Conservation (phyloP, 2,888 invertebrate species). For the Archaeoteleia sp. region DNA sequence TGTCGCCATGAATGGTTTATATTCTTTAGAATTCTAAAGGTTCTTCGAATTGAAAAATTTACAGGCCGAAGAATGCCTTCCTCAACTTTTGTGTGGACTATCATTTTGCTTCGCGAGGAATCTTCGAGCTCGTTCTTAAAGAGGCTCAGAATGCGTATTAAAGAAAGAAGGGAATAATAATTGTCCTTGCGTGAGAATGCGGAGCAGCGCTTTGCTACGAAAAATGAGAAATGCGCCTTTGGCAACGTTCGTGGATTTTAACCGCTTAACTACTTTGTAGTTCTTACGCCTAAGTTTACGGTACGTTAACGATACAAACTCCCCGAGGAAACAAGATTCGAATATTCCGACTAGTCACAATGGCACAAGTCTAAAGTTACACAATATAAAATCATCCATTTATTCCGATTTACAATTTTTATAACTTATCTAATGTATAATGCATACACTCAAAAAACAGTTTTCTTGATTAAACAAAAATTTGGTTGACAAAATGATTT, state of each 20-base stretch:
- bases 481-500: background rate
- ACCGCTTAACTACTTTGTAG: slow-evolving; percentile 51
- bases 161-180: slow-evolving; percentile 57
- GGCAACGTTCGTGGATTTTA: slow-evolving; percentile 49
- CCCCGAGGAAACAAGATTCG: slow-evolving; percentile 18
- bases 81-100: slow-evolving; percentile 42
- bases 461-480: no score
- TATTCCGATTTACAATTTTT: no score
- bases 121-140: slow-evolving; percentile 33
- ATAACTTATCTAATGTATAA: no score
- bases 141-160: slow-evolving; percentile 36
- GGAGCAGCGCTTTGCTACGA: slow-evolving; percentile 46
- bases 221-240: slow-evolving; percentile 61
- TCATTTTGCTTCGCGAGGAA: slow-evolving; percentile 41
- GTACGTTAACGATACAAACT: slow-evolving; percentile 47
- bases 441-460: no score
- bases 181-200: slow-evolving; percentile 64
- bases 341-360: slow-evolving; percentile 26
- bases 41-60: slow-evolving; percentile 47
- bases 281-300: slow-evolving; percentile 44
- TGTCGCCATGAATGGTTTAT: slow-evolving; percentile 43
- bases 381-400: slow-evolving; percentile 31
- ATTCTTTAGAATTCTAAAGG: slow-evolving; percentile 44
- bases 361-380: slow-evolving; percentile 32
- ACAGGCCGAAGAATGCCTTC: slow-evolving; percentile 36